Evolutionary conservation across 2,113 vertebrate species (phyloP).

Genomic region (Paedocypris sp.): DNA sequence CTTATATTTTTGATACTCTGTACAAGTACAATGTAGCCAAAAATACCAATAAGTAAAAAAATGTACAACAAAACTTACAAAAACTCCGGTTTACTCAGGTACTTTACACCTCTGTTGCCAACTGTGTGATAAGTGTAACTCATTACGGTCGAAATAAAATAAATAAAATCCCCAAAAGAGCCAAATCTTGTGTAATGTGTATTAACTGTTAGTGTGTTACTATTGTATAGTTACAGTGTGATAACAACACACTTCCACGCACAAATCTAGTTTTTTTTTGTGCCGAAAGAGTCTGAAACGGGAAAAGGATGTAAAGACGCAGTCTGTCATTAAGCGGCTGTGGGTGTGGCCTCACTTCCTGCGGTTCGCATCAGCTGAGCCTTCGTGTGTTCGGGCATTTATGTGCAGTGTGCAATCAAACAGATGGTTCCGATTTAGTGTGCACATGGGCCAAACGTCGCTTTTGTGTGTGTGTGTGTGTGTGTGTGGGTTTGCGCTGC

Average conservation of each 20-base stretch:
- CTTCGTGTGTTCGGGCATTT: neutral
- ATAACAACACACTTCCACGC: no score
- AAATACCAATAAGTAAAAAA: no score
- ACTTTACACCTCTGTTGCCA: no score
- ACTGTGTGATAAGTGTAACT: no score
- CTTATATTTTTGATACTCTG: no score
- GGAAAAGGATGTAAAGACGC: neutral
- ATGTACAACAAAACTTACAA: no score
- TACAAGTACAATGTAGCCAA: no score
- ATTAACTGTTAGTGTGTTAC: no score
- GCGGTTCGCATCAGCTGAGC: neutral
- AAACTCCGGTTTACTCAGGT: no score
- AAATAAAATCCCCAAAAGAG: neutral
- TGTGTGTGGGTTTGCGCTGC: neutral
- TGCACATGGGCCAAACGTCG: neutral
- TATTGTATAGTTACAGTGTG: no score
- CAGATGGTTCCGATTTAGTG: neutral
- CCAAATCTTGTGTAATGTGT: neutral
- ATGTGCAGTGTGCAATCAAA: neutral
- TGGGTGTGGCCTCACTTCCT: conserved; percentile 8
- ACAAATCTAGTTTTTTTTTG: neutral
- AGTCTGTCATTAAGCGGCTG: conserved; percentile 11
- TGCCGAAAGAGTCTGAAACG: neutral
- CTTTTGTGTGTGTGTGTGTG: neutral
- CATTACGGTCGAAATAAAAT: neutral